Base-by-base conservation (phyloP, 1,140 invertebrate species). In the Euwallacea fornicatus region DNA sequence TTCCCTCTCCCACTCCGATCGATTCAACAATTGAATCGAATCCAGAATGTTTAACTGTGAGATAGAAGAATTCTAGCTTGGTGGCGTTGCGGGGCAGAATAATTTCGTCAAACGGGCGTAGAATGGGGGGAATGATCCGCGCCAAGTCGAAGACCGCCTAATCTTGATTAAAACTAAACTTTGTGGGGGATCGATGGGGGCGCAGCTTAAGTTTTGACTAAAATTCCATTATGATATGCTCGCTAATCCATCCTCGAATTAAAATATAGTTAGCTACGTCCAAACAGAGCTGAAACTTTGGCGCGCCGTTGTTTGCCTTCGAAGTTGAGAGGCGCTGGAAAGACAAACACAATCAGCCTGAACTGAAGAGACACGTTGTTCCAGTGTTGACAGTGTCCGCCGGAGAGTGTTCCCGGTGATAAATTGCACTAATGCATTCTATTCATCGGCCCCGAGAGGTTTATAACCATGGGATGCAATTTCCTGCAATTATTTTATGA, bases 311-410 rank as follows among this genome's bases (percentile, higher is more conserved):
- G 55, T 60, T 60, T 60, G 13, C 56, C 42, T 13, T 50, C 11
- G 43, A 33, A 60, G 44, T 68, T 44, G 54, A 66, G 64, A 42
- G 64, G 54, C 54, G 53, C 64, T 66, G 53, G 66, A 68, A 68
- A 68, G 66, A 68, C 56, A 68, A 68, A 68, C 66, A 68, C 56
- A 68, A 68, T 68, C 66, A 68, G 64, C 64, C 54, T 43, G 59
- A 42, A 15, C 42, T 43, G 53, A 21, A 66, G 56, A 60, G 66
- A 60, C 66, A 60, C 66, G 66, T 68, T 68, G 66, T 66, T 66
- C 53, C 54, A 66, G 64, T 66, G 64, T 68, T 68, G 66, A 68
- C 66, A 68, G 55, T 68, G 56, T 59, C 66, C 56, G 66, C 66
- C 56, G 7, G 9, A 10, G 42, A 68, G 56, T 60, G 56, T 60